A percentile compares a stretch with the other conserved stretches of the same genome.
These are phyloP conservation scores for Platygyra sinensis DNA, from an alignment of 64 coral and sea anemone species.

Conservation along the genomic window DNA sequence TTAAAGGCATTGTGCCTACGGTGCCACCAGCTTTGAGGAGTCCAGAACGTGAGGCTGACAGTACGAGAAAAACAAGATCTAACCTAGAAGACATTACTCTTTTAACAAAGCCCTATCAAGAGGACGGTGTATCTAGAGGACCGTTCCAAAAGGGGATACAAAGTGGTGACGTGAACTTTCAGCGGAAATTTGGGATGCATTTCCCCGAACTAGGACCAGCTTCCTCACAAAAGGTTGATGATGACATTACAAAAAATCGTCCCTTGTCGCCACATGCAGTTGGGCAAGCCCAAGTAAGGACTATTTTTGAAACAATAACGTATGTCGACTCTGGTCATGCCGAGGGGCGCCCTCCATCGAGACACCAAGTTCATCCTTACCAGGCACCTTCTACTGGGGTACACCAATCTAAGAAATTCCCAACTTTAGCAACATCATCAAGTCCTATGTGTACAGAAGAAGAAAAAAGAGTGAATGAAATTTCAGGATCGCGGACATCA, in stretches of 20 bases:
- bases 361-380: background rate
- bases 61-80: background rate
- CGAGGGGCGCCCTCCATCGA: conserved; percentile 7
- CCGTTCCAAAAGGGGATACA: background rate
- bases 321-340: conserved; percentile 40
- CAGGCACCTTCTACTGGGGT: background rate
- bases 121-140: background rate
- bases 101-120: background rate
- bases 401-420: background rate
- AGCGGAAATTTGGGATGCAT: background rate
- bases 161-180: background rate
- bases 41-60: conserved; percentile 24
- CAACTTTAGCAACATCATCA: background rate
- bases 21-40: background rate
- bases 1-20: conserved; percentile 36
- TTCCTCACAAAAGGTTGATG: background rate
- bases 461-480: background rate
- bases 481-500: background rate
- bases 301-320: conserved; percentile 77
- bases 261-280: background rate
- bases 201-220: background rate
- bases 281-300: conserved; percentile 54
- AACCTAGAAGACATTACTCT: conserved; percentile 2
- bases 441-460: background rate
- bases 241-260: background rate